Conservation (phyloP, 2,888 invertebrate species). For the Lottia scabra region DNA sequence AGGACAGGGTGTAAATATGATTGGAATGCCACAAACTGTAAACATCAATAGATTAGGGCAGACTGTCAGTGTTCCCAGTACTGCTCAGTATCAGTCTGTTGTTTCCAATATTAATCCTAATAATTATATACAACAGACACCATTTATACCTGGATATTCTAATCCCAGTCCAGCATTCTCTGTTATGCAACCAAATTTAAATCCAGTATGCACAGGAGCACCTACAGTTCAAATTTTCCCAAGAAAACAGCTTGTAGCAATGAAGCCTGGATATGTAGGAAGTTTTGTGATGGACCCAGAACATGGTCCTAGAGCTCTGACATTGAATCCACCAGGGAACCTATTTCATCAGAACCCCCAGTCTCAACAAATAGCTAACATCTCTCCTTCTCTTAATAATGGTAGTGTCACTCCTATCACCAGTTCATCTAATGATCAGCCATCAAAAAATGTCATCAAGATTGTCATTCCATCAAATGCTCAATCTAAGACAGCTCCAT, state of each 20-base stretch:
- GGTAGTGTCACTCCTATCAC: no score
- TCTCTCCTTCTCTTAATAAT: no score
- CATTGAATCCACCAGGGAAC: not conserved
- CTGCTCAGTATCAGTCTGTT: not conserved
- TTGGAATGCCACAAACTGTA: no score
- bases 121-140: not conserved
- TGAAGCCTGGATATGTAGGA: not conserved
- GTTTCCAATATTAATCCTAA: not conserved
- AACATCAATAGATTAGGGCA: no score
- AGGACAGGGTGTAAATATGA: no score
- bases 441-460: no score
- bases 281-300: conserved; percentile 1
- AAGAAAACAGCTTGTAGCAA: not conserved
- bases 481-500: no score
- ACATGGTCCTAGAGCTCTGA: not conserved
- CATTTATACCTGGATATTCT: not conserved
- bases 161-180: not conserved
- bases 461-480: no score
- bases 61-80: no score
- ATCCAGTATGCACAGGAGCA: no score
- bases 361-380: not conserved
- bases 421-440: no score
- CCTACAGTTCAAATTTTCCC: not conserved
- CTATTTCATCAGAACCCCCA: not conserved
- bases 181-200: no score